phyloP scores from a whole-genome alignment of 2,797 vertebrate species.

The Nasua narica region DNA sequence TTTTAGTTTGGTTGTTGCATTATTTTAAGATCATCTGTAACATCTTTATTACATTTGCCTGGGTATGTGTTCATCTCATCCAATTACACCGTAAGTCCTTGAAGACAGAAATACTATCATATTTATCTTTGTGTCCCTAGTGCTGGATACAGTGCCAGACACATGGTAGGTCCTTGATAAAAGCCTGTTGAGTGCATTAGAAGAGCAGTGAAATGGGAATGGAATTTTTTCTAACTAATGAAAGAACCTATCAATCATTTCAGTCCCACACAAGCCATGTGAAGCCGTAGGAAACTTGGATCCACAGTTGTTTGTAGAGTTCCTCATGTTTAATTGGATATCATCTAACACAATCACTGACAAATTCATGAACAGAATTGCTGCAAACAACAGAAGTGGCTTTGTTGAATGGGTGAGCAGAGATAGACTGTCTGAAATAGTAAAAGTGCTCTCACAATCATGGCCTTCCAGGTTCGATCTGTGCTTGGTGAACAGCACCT shows the following conservation, averaged over 20 bases:
- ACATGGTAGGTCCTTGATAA: background rate
- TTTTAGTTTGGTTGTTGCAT: background rate
- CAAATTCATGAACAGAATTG: background rate
- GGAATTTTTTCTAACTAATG: background rate
- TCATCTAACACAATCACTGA: background rate
- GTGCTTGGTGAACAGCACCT: background rate
- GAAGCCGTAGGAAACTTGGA: background rate
- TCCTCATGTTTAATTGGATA: background rate
- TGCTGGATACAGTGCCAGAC: background rate
- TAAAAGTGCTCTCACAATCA: background rate
- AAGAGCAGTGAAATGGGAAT: background rate
- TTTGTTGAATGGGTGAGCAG: background rate
- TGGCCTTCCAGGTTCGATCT: background rate
- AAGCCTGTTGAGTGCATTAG: background rate
- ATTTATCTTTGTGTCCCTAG: slow-evolving; percentile 7
- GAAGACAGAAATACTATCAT: background rate
- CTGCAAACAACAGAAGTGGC: background rate
- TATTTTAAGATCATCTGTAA: background rate
- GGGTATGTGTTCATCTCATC: background rate
- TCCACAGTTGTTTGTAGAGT: background rate
- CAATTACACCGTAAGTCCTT: background rate
- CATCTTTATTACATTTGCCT: background rate
- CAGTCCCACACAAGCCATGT: background rate
- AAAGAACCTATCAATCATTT: background rate
- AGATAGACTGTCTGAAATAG: background rate